Conservation (phyloP, 2,797 vertebrate genomes). For the Linurgus olivaceus region DNA sequence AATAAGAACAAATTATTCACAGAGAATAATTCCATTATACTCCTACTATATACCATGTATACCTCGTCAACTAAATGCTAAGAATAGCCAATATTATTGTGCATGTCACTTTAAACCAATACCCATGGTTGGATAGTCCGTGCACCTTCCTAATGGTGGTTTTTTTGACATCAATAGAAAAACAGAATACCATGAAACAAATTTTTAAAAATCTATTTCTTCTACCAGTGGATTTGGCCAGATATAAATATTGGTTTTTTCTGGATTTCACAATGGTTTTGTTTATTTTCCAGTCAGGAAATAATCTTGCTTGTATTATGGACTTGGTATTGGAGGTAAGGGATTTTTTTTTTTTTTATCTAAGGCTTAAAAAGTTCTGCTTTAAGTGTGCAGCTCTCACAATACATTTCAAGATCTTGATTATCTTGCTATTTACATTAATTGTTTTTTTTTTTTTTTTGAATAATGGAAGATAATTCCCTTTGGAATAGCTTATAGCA, state of each 20-base stretch:
- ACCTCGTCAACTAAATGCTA: neutral
- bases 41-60: neutral
- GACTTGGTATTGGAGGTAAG: neutral
- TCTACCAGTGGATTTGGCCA: neutral
- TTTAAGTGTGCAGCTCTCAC: neutral
- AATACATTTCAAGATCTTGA: neutral
- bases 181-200: neutral
- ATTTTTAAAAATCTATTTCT: rapidly evolving
- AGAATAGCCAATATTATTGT: neutral
- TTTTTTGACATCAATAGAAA: neutral
- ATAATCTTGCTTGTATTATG: neutral
- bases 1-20: neutral
- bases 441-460: neutral
- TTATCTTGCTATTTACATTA: neutral
- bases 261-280: neutral
- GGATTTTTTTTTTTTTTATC: neutral
- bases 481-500: neutral
- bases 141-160: neutral
- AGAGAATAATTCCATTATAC: neutral
- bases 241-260: neutral
- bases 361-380: neutral
- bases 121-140: rapidly evolving
- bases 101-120: neutral
- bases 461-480: neutral
- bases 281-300: neutral